phyloP scores from a whole-genome alignment of 1,140 invertebrate genomes.

The Sarcophaga bullata region DNA sequence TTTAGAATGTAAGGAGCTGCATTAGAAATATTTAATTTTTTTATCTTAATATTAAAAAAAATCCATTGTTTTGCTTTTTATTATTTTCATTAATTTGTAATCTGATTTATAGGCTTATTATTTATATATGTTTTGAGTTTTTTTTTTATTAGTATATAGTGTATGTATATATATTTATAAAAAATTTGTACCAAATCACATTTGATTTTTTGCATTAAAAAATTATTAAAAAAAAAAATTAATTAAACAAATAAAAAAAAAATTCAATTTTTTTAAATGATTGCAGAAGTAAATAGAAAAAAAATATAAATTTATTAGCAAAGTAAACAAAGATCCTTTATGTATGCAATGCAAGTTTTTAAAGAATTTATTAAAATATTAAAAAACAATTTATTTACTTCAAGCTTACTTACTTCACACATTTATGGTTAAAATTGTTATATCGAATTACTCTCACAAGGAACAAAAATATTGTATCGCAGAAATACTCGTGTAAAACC shows the following conservation, averaged over 20 bases:
- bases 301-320: too few species aligned
- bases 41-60: neutral
- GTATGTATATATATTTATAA: slow-evolving; percentile 12
- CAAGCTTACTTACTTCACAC: too few species aligned
- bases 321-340: too few species aligned
- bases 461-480: too few species aligned
- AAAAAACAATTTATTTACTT: too few species aligned
- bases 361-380: too few species aligned
- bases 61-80: neutral
- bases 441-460: too few species aligned
- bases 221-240: slow-evolving; percentile 4
- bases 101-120: slow-evolving; percentile 29
- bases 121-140: neutral
- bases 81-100: neutral
- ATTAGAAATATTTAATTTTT: slow-evolving; percentile 10
- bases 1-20: slow-evolving; percentile 20
- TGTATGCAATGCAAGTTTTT: too few species aligned
- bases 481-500: too few species aligned
- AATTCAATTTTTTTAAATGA: too few species aligned
- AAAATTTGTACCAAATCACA: slow-evolving; percentile 41
- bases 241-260: neutral
- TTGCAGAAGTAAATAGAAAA: too few species aligned
- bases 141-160: neutral
- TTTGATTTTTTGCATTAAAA: slow-evolving; percentile 36
- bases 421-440: too few species aligned